These are phyloP conservation scores for Thamnaconus septentrionalis DNA, from an alignment of 2,113 vertebrate genomes.

Conservation along the genomic window DNA sequence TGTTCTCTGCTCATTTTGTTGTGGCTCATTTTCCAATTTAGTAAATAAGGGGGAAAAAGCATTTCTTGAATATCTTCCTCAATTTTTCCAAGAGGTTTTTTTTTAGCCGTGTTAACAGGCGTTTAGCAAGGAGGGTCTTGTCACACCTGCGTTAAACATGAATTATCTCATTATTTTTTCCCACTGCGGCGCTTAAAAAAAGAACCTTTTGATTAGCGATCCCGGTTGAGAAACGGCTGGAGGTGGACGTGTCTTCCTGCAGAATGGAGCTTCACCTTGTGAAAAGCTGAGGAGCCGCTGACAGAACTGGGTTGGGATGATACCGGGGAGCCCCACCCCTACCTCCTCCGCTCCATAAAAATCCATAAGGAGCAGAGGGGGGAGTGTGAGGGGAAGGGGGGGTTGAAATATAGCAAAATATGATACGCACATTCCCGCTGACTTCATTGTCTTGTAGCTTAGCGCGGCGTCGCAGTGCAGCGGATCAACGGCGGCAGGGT, in stretches of 20 bases:
- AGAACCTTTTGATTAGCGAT: background rate
- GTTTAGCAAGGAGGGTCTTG: too few species aligned
- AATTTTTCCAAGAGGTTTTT: too few species aligned
- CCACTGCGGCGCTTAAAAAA: too few species aligned
- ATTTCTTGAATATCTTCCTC: too few species aligned
- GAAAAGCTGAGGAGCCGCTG: slow-evolving; percentile 59
- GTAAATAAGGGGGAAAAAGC: too few species aligned
- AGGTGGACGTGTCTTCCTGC: slow-evolving; percentile 5
- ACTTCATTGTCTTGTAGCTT: slow-evolving; percentile 42
- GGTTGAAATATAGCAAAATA: slow-evolving; percentile 2
- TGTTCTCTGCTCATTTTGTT: background rate
- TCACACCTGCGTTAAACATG: too few species aligned
- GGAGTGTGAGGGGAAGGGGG: background rate
- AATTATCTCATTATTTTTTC: too few species aligned
- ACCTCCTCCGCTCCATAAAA: slow-evolving; percentile 30
- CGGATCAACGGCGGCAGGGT: slow-evolving; percentile 47
- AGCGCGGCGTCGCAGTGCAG: slow-evolving; percentile 23
- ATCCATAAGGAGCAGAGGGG: slow-evolving; percentile 35
- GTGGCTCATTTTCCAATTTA: background rate
- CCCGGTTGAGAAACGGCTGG: background rate
- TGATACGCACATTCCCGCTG: slow-evolving; percentile 29
- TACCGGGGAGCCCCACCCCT: slow-evolving; percentile 32
- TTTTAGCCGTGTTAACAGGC: too few species aligned
- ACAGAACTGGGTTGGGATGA: slow-evolving; percentile 72
- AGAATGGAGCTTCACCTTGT: slow-evolving; percentile 57